A percentile compares a stretch with the other conserved stretches of the same genome.
Conservation (phyloP, 2,888 invertebrate species). For the Ceratothoa steindachneri region DNA sequence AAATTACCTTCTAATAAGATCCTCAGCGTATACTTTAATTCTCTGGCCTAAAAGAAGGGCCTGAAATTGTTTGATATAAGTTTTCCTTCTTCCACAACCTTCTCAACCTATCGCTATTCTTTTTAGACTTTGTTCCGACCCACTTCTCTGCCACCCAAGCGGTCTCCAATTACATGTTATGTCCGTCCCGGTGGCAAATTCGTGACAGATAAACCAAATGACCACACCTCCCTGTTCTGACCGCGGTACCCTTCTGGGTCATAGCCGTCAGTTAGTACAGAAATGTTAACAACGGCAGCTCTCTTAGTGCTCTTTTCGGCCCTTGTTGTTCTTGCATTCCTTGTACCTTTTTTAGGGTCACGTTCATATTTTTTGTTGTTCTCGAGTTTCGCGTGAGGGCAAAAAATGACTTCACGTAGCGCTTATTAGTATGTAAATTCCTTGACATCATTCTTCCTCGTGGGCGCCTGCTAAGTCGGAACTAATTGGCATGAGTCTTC, state of each 20-base stretch:
- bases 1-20: not conserved
- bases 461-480: not conserved
- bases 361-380: too few relatives aligned
- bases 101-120: too few relatives aligned
- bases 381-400: too few relatives aligned
- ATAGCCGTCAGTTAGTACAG: not conserved
- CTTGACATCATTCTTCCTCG: not conserved
- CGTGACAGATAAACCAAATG: slow-evolving; percentile 8
- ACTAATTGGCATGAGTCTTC: not conserved
- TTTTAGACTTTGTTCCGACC: not conserved
- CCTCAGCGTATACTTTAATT: not conserved
- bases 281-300: too few relatives aligned
- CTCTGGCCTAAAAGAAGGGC: not conserved
- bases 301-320: not conserved
- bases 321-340: not conserved
- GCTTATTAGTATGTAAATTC: not conserved
- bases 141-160: not conserved
- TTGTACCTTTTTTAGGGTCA: too few relatives aligned
- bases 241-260: too few relatives aligned
- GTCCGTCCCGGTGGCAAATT: not conserved
- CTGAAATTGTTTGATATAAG: too few relatives aligned
- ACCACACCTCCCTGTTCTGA: slow-evolving; percentile 2
- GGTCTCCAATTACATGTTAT: not conserved
- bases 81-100: not conserved
- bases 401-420: not conserved